phyloP scores from a whole-genome alignment of 2,113 vertebrate genomes.

The Xenotilapia caudafasciata region DNA sequence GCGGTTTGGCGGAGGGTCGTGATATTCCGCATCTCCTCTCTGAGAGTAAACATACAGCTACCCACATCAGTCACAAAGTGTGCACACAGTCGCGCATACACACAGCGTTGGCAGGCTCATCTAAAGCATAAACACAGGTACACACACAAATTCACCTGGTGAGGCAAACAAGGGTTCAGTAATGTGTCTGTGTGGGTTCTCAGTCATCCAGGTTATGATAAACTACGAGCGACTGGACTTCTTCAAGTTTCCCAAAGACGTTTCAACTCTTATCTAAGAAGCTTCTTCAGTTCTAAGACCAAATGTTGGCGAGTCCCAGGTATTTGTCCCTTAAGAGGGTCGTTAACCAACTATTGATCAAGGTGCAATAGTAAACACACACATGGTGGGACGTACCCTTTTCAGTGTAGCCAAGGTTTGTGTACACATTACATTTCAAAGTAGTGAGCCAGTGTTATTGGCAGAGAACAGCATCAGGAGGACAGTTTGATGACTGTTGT shows the following conservation, averaged over 20 bases:
- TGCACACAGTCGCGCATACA: background rate
- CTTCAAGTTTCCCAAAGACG: background rate
- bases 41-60: slow-evolving; percentile 49
- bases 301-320: background rate
- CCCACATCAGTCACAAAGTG: slow-evolving; percentile 35
- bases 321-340: background rate
- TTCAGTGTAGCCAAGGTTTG: background rate
- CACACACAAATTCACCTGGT: slow-evolving; percentile 17
- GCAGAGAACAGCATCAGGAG: background rate
- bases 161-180: slow-evolving; percentile 23
- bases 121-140: slow-evolving; percentile 19
- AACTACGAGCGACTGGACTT: background rate
- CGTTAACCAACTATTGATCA: background rate
- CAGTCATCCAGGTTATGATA: background rate
- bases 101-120: slow-evolving; percentile 10
- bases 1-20: slow-evolving; percentile 56
- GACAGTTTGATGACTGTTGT: background rate
- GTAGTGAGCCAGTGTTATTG: slow-evolving; percentile 16
- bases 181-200: background rate
- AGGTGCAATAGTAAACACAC: background rate
- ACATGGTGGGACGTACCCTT: slow-evolving; percentile 21
- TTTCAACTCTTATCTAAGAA: background rate
- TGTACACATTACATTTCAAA: slow-evolving; percentile 13
- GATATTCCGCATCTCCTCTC: slow-evolving; percentile 62
- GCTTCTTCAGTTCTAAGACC: background rate